Conservation (phyloP, 1,140 invertebrate species). For the Apis dorsata region DNA sequence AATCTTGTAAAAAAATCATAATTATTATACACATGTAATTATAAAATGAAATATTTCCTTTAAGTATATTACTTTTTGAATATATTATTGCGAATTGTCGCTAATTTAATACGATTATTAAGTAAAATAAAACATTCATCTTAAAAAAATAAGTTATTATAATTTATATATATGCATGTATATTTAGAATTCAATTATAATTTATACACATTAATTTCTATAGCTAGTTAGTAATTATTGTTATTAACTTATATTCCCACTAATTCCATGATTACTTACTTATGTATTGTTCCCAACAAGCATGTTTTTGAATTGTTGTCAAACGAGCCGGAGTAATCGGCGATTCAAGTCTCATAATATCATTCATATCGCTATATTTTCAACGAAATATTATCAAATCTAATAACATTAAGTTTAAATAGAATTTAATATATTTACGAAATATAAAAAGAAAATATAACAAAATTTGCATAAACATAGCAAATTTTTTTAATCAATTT, state of each 20-base stretch:
- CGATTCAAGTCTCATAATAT: slow-evolving; percentile 60
- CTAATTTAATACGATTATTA: not conserved
- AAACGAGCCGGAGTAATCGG: slow-evolving; percentile 65
- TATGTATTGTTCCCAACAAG: slow-evolving; percentile 68
- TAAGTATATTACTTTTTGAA: not conserved
- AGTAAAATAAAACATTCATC: not conserved
- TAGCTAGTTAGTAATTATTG: not conserved
- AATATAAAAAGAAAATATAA: not conserved
- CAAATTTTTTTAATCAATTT: not conserved
- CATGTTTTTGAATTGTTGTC: slow-evolving; percentile 68
- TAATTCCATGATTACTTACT: slow-evolving; percentile 64
- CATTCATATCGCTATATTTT: slow-evolving; percentile 47
- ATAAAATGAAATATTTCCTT: not conserved
- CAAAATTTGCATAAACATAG: too few species aligned
- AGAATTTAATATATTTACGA: not conserved
- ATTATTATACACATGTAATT: too few species aligned
- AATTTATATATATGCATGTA: not conserved
- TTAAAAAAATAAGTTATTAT: not conserved
- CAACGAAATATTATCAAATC: not conserved
- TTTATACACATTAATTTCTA: not conserved
- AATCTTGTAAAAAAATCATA: not conserved
- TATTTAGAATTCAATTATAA: not conserved
- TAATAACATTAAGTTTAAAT: not conserved
- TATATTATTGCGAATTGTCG: not conserved
- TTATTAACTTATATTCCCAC: not conserved